Conservation (phyloP, 1,140 invertebrate genomes). For the Ptiloglossa arizonensis region DNA sequence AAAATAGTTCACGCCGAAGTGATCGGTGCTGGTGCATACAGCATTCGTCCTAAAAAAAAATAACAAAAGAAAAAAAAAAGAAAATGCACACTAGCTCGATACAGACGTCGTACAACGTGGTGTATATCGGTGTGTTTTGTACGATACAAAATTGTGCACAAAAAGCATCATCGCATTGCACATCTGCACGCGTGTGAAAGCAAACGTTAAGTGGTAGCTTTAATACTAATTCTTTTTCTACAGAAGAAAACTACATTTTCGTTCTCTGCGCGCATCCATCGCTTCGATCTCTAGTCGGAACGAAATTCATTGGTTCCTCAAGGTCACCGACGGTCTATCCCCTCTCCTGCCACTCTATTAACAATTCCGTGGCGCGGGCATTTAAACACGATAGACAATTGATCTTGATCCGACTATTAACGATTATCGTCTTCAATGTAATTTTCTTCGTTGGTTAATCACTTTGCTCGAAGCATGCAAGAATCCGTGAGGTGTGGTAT, state of each 20-base stretch:
- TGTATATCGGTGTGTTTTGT: constrained; percentile 21
- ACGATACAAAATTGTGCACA: constrained; percentile 33
- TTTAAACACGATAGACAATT: neutral
- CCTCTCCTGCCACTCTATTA: too few species aligned
- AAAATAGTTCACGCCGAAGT: constrained; percentile 9
- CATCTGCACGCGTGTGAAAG: constrained; percentile 13
- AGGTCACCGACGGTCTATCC: too few species aligned
- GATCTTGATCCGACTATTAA: neutral
- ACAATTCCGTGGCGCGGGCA: too few species aligned
- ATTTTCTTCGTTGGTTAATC: constrained; percentile 21
- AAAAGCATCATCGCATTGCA: constrained; percentile 26
- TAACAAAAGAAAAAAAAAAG: too few species aligned
- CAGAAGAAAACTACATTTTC: constrained; percentile 3
- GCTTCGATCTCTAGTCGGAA: neutral
- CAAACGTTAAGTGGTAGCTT: constrained; percentile 7
- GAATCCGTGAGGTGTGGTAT: constrained; percentile 51
- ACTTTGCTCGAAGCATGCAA: constrained; percentile 40
- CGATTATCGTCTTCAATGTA: neutral
- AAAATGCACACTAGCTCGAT: constrained; percentile 15
- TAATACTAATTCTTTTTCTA: neutral
- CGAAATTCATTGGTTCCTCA: neutral
- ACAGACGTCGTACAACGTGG: constrained; percentile 18
- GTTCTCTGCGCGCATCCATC: neutral
- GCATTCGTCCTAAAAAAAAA: constrained; percentile 25
- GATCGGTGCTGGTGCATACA: neutral